Evolutionary conservation across 2,113 vertebrate genomes (phyloP).

Genomic region (Platichthys flesus): DNA sequence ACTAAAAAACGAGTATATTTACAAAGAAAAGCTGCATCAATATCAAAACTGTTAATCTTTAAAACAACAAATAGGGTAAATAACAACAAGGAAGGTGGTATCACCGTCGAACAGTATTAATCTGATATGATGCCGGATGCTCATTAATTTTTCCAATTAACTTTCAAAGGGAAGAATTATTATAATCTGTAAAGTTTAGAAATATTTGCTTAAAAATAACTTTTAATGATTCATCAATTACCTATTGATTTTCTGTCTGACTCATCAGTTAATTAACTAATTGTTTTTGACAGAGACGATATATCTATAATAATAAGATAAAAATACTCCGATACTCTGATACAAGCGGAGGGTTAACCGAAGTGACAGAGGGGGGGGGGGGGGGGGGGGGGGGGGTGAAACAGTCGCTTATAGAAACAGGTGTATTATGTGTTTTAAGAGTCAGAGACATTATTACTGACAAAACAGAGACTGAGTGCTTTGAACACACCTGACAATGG

Average conservation of each 20-base stretch:
- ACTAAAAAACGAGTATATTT: too few relatives aligned
- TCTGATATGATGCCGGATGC: too few relatives aligned
- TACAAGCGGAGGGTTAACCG: neutral
- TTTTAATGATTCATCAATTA: neutral
- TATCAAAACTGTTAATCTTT: too few relatives aligned
- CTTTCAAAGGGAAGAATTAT: neutral
- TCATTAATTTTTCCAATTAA: neutral
- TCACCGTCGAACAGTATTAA: too few relatives aligned
- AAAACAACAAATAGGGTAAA: too few relatives aligned
- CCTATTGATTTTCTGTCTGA: neutral
- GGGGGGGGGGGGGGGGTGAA: neutral
- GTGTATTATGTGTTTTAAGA: slow-evolving; percentile 8
- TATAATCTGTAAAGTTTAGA: too few relatives aligned
- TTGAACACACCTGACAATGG: slow-evolving; percentile 51
- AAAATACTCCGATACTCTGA: neutral
- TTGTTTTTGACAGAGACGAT: neutral
- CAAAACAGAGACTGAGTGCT: slow-evolving; percentile 34
- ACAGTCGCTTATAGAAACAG: neutral
- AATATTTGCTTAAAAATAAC: neutral
- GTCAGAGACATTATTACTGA: slow-evolving; percentile 31
- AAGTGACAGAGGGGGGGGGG: neutral
- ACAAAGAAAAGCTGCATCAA: too few relatives aligned
- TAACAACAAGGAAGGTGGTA: too few relatives aligned
- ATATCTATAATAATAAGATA: neutral
- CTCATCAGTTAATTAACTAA: neutral